A percentile compares a stretch with the other conserved stretches of the same genome.
phyloP scores from a whole-genome alignment of 2,888 invertebrate species.

The Aleiodes alternator region DNA sequence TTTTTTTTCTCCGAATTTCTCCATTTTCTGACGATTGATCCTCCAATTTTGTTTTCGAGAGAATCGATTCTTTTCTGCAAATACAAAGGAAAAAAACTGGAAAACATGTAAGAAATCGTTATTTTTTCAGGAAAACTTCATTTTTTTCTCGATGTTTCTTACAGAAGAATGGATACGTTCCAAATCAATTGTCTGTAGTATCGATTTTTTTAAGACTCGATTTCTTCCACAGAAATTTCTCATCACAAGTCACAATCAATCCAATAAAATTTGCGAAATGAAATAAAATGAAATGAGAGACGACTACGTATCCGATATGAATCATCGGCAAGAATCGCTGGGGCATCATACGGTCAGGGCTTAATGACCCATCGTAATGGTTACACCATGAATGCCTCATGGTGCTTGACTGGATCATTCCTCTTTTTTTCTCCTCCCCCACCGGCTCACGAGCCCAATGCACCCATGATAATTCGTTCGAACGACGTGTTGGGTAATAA shows the following conservation, averaged over 20 bases:
- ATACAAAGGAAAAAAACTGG: too few species aligned
- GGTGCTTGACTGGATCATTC: slow-evolving; percentile 27
- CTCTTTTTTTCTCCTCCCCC: slow-evolving; percentile 26
- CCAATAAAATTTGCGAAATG: slow-evolving; percentile 1
- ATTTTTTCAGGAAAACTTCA: too few species aligned
- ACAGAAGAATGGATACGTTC: too few species aligned
- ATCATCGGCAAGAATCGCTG: slow-evolving; percentile 28
- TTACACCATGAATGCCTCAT: slow-evolving; percentile 37
- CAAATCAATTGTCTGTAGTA: too few species aligned
- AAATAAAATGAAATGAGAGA: slow-evolving; percentile 22
- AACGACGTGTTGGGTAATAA: slow-evolving; percentile 47
- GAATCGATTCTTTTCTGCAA: too few species aligned
- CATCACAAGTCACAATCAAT: not conserved
- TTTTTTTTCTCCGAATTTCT: too few species aligned
- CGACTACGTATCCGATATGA: slow-evolving; percentile 21
- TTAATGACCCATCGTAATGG: slow-evolving; percentile 42
- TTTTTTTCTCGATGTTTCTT: too few species aligned
- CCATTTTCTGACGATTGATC: too few species aligned
- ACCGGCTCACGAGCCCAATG: slow-evolving; percentile 61
- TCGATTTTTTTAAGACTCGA: too few species aligned
- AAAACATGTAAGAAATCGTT: too few species aligned
- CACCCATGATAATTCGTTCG: slow-evolving; percentile 51
- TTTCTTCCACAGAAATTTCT: too few species aligned
- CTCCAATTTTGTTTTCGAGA: too few species aligned
- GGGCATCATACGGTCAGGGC: slow-evolving; percentile 26